Base-by-base conservation (phyloP, 2,113 vertebrate genomes). In the Rhinogobius similis region DNA sequence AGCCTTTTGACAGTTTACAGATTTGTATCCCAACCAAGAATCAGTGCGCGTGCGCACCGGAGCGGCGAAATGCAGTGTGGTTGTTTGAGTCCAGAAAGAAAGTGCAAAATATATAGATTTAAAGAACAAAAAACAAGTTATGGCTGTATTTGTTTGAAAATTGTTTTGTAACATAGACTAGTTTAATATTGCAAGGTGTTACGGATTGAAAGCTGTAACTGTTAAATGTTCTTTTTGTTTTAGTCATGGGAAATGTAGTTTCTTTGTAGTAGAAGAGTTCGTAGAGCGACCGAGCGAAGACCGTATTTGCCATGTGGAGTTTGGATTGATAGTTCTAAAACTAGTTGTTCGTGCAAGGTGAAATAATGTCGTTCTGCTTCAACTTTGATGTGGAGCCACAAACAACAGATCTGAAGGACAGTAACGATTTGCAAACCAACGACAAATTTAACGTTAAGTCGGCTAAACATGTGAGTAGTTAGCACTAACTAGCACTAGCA, bases 311-410 rank as follows among this genome's bases (percentile, higher is more conserved):
- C 83, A 78, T 78, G 84, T 75, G 82, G 56, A 32, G 0, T 10
- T 3, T 20, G 29, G 11, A 55, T 26, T 2, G 20, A 50, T 18
- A 2, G 48, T 9, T 67, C 67, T 0, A 6, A 21, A 10, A 14
- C 38, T 82, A 9, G 14, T 26, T 50, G 11, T 55, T 41, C 3
- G 1, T 70, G 4, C 64, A 12, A 55, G 12, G 3, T 55, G 23
- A 4, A 36, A 55, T 58, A 53, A 86, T 94, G 93, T 92, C 91
- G 1, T 94, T 94, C 79, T 89, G 88, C 74, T 94, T 94, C 76
- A 93, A 93, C 72, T 94, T 94, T 46, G 82, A 91, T 41, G 65
- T 93, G 32, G 72, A 85, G 8, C 63, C 59, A 41, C 65, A 81
- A 59, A 44, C 81, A 43, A 56, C 50, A 39, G 46, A 56, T 1